A percentile compares a stretch with the other conserved stretches of the same genome.
phyloP scores from a whole-genome alignment of 1,140 invertebrate genomes.

The Dendroctonus ponderosae region DNA sequence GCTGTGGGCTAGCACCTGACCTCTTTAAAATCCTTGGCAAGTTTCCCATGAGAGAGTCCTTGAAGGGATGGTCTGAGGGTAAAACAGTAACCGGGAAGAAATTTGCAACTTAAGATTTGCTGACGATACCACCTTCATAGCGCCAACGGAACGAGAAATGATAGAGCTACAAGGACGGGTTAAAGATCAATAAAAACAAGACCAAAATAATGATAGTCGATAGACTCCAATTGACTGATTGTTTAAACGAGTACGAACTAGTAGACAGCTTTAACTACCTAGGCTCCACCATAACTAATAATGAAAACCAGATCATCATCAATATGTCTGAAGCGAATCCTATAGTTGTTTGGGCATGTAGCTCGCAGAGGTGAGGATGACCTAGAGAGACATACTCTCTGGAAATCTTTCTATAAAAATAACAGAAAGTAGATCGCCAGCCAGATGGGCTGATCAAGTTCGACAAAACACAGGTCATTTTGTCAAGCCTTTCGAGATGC shows the following conservation, averaged over 20 bases:
- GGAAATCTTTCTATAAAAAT: background rate
- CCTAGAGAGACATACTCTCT: background rate
- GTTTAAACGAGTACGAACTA: background rate
- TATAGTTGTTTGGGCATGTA: background rate
- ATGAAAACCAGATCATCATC: no score
- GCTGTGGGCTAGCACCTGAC: background rate
- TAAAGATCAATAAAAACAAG: background rate
- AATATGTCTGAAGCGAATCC: no score
- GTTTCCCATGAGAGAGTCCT: background rate
- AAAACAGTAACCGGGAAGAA: background rate
- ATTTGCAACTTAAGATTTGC: background rate
- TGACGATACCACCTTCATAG: no score
- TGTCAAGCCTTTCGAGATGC: no score
- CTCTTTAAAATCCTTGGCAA: background rate
- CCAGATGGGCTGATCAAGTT: background rate
- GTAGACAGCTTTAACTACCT: slow-evolving; percentile 1
- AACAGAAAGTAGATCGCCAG: background rate
- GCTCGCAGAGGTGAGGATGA: background rate
- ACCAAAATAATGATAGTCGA: background rate
- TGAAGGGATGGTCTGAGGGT: background rate
- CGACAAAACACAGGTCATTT: no score
- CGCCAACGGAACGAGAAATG: no score
- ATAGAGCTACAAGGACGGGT: background rate
- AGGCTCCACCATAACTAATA: slow-evolving; percentile 3
- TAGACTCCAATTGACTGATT: background rate